Evolutionary conservation across 2,113 vertebrate species (phyloP), one percentile per base, ranked within the genome.

Genomic region (Pampusana beccarii): DNA sequence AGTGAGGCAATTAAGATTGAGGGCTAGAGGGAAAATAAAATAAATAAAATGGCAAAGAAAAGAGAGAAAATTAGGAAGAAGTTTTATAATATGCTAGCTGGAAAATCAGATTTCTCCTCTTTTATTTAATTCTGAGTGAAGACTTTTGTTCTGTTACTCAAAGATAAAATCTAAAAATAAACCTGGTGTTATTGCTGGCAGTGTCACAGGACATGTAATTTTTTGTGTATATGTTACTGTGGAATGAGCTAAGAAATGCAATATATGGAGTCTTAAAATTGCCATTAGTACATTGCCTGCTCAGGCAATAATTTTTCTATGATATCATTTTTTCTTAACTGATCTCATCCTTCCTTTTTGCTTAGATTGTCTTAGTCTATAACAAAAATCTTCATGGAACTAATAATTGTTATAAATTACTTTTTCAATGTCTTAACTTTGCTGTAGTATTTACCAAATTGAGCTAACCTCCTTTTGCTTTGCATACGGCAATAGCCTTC

Each of bases 121-220:
- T 64, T 50, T 77, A 40, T 71, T 79, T 88, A 70, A 64, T 60
- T 70, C 72, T 60, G 36, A 46, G 25, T 80, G 36, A 88, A 83
- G n/a, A 33, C 11, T 86, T 86, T 81, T 72, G 16, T 78, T 88
- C 36, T 78, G 8, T 84, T 92, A 85, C 11, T 83, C 26, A 71
- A 51, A 86, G 88, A 90, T 89, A 74, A 92, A 92, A 81, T 69
- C 38, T 87, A 82, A 87, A 90, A 89, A 53, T 85, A 82, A 86
- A 50, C 23, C 67, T 36, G 2, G 13, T 91, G 18, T 87, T 95
- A 50, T 50, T 89, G 57, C 80, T 95, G 80, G 38, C 77, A 89
- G 5, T 46, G 11, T 86, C 13, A 21, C 26, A 67, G 46, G 19
- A 36, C 33, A 9, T 73, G 20, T 71, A 84, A 80, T 48, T 88